Evolutionary conservation across 1,140 invertebrate species (phyloP), one percentile per base, ranked within the genome.

Genomic region (Saccostrea glomerata): DNA sequence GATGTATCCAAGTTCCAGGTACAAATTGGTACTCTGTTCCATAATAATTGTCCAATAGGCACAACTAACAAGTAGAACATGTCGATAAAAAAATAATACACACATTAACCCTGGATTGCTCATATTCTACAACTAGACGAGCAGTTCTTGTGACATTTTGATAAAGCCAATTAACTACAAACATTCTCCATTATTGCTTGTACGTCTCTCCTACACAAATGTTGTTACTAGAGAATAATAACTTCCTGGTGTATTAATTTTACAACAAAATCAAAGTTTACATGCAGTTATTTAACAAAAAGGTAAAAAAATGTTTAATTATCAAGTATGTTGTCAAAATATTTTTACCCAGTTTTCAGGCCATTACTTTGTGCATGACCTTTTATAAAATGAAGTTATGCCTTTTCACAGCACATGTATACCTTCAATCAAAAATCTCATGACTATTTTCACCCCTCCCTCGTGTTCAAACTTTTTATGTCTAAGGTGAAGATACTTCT

Each of bases 81-180:
- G 25, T 30, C 25, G 70, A 36, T 12, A 36, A 30, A 25, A n/a
- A 23, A 73, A 73, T 30, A 73, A 4, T 25, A 25, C 66, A 73
- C 6, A 30, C 66, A 77, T 36, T 77, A 77, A 77, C 25, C 70
- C 13, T 66, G 60, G 30, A 36, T 36, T 5, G 70, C 15, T 12
- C 30, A 25, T 36, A 7, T 23, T n/a, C 23, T 66, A 66, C 60
- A 66, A n/a, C 60, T 9, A 20, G 5, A 77, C 0, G 12, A 25
- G 23, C 15, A 30, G 70, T 23, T 77, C 30, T 77, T 23, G 25
- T 77, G 70, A 30, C 25, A 77, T 77, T 77, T 77, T 77, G 15
- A 23, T 36, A 25, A 77, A 30, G 25, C 70, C 70, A 77, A 30
- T 77, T 77, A 77, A 77, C 9, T 77, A 25, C 70, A 77, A 36